Evolutionary conservation across 2,888 invertebrate genomes (phyloP), one percentile per base, ranked within the genome.

Genomic region (Lochmaea crataegi): DNA sequence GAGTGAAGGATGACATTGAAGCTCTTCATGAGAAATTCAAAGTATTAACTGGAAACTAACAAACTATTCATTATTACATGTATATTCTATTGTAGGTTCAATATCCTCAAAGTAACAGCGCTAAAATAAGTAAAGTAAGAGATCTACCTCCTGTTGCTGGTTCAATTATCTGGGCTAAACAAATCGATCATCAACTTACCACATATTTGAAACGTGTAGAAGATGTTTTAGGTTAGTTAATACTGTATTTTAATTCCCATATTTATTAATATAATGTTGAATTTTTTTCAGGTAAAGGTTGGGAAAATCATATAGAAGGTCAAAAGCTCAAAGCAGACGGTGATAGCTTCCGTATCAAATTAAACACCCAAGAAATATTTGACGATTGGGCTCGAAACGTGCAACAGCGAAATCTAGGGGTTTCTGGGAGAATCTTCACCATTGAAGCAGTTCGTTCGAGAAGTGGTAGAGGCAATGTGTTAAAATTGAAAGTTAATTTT

Each of bases 261-360:
- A 7, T 7, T 38, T 38, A 38, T 38, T 38, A 38, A 38, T 38
- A 38, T 32, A 32, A 32, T 64, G 10, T 65, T 65, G 6, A 22
- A 51, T 64, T 57, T 68, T 16, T 16, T 48, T 64, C 57, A 93
- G 93, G 95, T 64, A 98, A 97, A 87, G 98, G 97, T 53, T 99
- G 99, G 99, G 99, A 99, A 86, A 97, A 96, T 81, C 99, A 99
- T 85, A 96, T 99, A 65, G 99, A 99, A 87, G 99, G 99, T 12
- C 97, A 98, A 85, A 97, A 97, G 84, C 88, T 98, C 70, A 99
- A 99, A 87, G 96, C 95, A 4, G 98, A 99, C 84, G 98, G 99
- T 4, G 99, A 99, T 85, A 98, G 97, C 87, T 99, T 99, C 88
- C 93, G 97, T 16, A 89, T 95, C 72, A 99, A 99, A 86, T 89